These are phyloP conservation scores for Galerucella pusilla DNA, from an alignment of 2,888 invertebrate species.

Conservation along the genomic window DNA sequence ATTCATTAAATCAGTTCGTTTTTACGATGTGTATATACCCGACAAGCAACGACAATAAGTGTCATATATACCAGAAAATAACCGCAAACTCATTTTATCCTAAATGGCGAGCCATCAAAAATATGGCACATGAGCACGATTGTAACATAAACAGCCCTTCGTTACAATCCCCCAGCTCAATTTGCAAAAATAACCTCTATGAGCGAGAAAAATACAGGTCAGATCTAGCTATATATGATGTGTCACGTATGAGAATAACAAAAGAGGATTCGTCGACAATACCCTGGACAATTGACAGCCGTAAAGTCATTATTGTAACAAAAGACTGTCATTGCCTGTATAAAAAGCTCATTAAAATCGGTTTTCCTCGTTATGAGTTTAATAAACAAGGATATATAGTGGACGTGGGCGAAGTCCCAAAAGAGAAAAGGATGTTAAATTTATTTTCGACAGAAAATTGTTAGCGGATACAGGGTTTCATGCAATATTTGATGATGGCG, in stretches of 20 bases:
- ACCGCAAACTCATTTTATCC: constrained; percentile 44
- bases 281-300: constrained; percentile 63
- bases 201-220: constrained; percentile 42
- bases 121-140: constrained; percentile 45
- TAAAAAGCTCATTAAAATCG: constrained; percentile 66
- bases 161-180: constrained; percentile 43
- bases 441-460: background rate
- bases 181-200: constrained; percentile 45
- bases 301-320: constrained; percentile 66
- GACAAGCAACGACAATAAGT: constrained; percentile 27
- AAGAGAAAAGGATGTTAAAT: constrained; percentile 40
- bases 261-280: constrained; percentile 54
- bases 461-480: background rate
- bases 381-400: constrained; percentile 57
- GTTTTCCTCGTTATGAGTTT: constrained; percentile 60
- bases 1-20: background rate
- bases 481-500: too few species aligned
- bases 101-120: constrained; percentile 47
- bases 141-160: constrained; percentile 39
- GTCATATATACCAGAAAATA: constrained; percentile 36
- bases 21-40: constrained; percentile 21
- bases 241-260: constrained; percentile 44
- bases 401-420: constrained; percentile 50
- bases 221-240: constrained; percentile 25
- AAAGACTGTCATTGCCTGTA: constrained; percentile 66